Percentiles rank a stretch among this genome's conserved stretches.
Evolutionary conservation across 2,797 vertebrate genomes (phyloP).

Genomic region (Megalops cyprinoides): DNA sequence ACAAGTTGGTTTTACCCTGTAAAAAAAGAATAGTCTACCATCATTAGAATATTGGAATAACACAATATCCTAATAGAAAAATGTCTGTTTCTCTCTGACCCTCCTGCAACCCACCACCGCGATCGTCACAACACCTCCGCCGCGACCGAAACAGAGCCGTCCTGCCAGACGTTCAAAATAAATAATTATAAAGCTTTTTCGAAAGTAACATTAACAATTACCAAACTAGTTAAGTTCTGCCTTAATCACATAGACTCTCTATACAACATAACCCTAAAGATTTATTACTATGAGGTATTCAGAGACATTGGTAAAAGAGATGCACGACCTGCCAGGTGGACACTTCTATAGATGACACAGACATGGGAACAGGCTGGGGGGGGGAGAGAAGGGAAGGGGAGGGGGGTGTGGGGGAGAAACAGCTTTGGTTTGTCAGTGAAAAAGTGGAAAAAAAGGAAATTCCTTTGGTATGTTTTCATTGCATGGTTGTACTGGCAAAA

Average conservation of each 20-base stretch:
- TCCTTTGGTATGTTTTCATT: constrained; percentile 98
- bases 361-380: constrained; percentile 65
- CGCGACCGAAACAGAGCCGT: constrained; percentile 81
- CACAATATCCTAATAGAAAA: constrained; percentile 81
- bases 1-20: constrained; percentile 98
- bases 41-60: constrained; percentile 77
- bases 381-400: constrained; percentile 63
- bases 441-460: constrained; percentile 80
- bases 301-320: constrained; percentile 92
- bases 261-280: constrained; percentile 95
- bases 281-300: constrained; percentile 99
- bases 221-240: constrained; percentile 91
- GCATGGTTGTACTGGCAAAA: constrained; percentile 97
- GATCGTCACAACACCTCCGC: constrained; percentile 83
- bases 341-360: constrained; percentile 66
- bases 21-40: constrained; percentile 87
- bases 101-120: constrained; percentile 77
- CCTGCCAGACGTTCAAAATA: constrained; percentile 86
- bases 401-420: constrained; percentile 67
- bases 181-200: constrained; percentile 89
- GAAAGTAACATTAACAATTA: constrained; percentile 90
- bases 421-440: constrained; percentile 97
- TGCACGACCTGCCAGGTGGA: constrained; percentile 88
- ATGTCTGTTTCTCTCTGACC: constrained; percentile 78
- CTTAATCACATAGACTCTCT: constrained; percentile 93